These are phyloP conservation scores for Papilio polytes DNA, from an alignment of 1,140 invertebrate species.

Conservation along the genomic window DNA sequence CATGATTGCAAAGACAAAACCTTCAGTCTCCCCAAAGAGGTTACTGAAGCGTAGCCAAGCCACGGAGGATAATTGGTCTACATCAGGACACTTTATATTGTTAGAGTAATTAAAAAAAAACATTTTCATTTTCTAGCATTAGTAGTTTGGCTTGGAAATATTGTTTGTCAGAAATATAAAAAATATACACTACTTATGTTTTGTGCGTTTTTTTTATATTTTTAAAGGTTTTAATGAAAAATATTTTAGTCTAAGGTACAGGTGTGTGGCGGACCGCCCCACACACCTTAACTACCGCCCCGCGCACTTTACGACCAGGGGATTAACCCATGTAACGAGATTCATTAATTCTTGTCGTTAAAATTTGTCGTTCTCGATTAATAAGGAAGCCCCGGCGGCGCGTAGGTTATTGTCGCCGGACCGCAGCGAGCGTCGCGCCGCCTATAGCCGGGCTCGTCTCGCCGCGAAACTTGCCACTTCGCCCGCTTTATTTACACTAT, in stretches of 20 bases:
- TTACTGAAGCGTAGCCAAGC: too few species aligned
- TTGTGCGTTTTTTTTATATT: too few species aligned
- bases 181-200: not conserved
- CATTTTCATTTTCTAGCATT: too few species aligned
- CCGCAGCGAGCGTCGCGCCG: constrained; percentile 67
- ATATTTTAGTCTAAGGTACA: constrained; percentile 30
- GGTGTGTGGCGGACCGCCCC: constrained; percentile 53
- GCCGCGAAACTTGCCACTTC: constrained; percentile 79
- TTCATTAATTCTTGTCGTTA: constrained; percentile 85
- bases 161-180: too few species aligned
- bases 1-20: too few species aligned
- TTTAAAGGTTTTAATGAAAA: not conserved
- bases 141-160: too few species aligned
- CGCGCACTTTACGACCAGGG: constrained; percentile 82
- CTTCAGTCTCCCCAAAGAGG: too few species aligned
- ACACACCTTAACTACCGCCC: constrained; percentile 74
- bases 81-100: too few species aligned
- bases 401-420: constrained; percentile 80
- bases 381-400: constrained; percentile 80
- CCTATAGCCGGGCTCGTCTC: constrained; percentile 64
- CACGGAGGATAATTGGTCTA: too few species aligned
- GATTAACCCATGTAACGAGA: constrained; percentile 85
- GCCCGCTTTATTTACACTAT: constrained; percentile 85
- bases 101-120: too few species aligned
- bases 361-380: constrained; percentile 85